A percentile compares a stretch with the other conserved stretches of the same genome.
phyloP scores from a whole-genome alignment of 2,113 vertebrate genomes.

The Dissostichus mawsoni region DNA sequence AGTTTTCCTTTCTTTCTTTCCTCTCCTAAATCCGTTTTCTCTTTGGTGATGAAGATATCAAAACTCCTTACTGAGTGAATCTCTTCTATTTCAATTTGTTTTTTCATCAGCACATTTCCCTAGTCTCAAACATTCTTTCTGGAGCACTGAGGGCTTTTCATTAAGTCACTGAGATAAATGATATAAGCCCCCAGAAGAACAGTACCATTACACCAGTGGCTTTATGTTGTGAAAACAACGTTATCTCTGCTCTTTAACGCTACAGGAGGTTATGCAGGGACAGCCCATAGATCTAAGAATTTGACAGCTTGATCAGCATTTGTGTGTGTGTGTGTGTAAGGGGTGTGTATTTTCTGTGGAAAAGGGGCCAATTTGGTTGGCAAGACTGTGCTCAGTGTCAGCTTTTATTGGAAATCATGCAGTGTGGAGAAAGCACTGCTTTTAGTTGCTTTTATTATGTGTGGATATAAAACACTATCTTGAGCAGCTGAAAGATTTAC shows the following conservation, averaged over 20 bases:
- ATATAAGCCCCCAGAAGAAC: slow-evolving; percentile 25
- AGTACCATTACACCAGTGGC: slow-evolving; percentile 31
- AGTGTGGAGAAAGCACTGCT: slow-evolving; percentile 64
- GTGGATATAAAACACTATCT: slow-evolving; percentile 67
- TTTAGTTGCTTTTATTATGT: slow-evolving; percentile 63
- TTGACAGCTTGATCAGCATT: slow-evolving; percentile 45
- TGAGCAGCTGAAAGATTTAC: slow-evolving; percentile 31
- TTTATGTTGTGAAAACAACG: slow-evolving; percentile 62
- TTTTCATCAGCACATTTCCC: slow-evolving; percentile 3
- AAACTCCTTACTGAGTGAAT: neutral
- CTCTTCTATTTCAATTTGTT: neutral
- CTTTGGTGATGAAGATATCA: neutral
- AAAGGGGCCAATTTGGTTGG: slow-evolving; percentile 64
- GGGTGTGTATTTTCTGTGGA: slow-evolving; percentile 31
- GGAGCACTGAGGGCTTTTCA: slow-evolving; percentile 28
- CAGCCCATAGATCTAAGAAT: slow-evolving; percentile 53
- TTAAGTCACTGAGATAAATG: slow-evolving; percentile 45
- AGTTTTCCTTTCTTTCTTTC: neutral
- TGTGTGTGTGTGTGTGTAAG: slow-evolving; percentile 18
- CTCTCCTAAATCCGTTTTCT: neutral
- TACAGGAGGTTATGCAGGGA: slow-evolving; percentile 60
- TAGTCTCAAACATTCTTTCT: slow-evolving; percentile 7
- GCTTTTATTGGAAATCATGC: slow-evolving; percentile 74
- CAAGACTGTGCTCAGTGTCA: slow-evolving; percentile 62
- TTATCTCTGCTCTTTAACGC: slow-evolving; percentile 61